A percentile compares a stretch with the other conserved stretches of the same genome.
Conservation (phyloP, 2,113 vertebrate genomes). For the Ailuropoda melanoleuca region DNA sequence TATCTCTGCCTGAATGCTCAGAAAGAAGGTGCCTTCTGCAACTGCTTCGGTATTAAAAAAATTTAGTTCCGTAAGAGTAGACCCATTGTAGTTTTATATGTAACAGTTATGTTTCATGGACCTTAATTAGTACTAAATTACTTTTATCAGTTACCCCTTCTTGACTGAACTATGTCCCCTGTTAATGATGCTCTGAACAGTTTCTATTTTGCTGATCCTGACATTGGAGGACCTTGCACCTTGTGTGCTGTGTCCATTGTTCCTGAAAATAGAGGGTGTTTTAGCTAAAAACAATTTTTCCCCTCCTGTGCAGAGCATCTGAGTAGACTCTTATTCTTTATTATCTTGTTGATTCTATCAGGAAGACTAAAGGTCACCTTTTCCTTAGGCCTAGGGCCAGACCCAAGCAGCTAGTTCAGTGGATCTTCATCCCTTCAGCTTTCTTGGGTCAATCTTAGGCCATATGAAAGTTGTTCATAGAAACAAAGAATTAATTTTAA, state of each 20-base stretch:
- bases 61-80: background rate
- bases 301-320: background rate
- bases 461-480: background rate
- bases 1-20: background rate
- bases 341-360: background rate
- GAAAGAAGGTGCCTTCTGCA: background rate
- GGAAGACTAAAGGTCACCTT: background rate
- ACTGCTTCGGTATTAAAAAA: background rate
- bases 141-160: background rate
- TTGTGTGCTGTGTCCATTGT: background rate
- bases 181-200: background rate
- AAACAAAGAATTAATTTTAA: background rate
- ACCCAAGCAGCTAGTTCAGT: background rate
- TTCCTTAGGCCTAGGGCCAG: background rate
- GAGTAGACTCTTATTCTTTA: background rate
- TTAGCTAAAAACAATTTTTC: background rate
- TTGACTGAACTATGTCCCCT: background rate
- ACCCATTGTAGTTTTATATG: background rate
- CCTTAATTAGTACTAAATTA: background rate
- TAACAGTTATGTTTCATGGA: background rate
- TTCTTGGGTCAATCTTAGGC: background rate
- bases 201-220: background rate
- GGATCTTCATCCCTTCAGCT: background rate
- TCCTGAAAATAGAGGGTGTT: background rate
- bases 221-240: background rate